phyloP scores from a whole-genome alignment of 1,140 invertebrate species.

The Neodiprion fabricii region DNA sequence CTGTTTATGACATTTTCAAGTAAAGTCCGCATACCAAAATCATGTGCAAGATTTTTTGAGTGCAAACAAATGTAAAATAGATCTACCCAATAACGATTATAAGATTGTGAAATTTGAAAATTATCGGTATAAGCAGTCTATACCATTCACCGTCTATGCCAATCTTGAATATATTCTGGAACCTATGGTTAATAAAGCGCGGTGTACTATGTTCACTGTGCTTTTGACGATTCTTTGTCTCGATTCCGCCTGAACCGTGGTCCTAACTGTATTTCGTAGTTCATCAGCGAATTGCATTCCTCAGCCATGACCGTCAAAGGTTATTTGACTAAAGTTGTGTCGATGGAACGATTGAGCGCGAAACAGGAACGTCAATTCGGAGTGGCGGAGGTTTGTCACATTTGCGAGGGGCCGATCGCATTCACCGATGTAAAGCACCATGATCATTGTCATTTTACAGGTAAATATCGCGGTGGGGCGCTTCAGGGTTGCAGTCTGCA shows the following conservation, averaged over 20 bases:
- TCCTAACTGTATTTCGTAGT: constrained; percentile 36
- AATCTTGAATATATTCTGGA: constrained; percentile 48
- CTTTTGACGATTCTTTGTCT: constrained; percentile 16
- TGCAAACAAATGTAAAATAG: constrained; percentile 28
- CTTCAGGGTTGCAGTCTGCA: no score
- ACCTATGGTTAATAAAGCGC: constrained; percentile 31
- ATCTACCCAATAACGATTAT: constrained; percentile 30
- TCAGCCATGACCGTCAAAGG: constrained; percentile 2
- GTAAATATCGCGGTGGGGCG: no score
- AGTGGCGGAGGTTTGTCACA: no score
- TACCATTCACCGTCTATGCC: constrained; percentile 46
- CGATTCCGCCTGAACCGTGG: constrained; percentile 41
- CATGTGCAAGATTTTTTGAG: constrained; percentile 40
- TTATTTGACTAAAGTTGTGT: no score
- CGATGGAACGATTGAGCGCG: no score
- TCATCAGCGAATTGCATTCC: constrained; percentile 33
- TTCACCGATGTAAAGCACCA: neutral
- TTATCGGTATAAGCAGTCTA: constrained; percentile 35
- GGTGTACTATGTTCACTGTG: constrained; percentile 51
- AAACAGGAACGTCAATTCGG: no score
- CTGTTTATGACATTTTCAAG: no score
- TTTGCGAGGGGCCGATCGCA: neutral
- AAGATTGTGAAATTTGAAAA: constrained; percentile 42
- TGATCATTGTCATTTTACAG: neutral
- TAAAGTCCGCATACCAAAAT: constrained; percentile 16